Percentiles rank a stretch among this genome's conserved stretches.
Evolutionary conservation across 1,140 invertebrate genomes (phyloP).

Genomic region (Physella acuta): DNA sequence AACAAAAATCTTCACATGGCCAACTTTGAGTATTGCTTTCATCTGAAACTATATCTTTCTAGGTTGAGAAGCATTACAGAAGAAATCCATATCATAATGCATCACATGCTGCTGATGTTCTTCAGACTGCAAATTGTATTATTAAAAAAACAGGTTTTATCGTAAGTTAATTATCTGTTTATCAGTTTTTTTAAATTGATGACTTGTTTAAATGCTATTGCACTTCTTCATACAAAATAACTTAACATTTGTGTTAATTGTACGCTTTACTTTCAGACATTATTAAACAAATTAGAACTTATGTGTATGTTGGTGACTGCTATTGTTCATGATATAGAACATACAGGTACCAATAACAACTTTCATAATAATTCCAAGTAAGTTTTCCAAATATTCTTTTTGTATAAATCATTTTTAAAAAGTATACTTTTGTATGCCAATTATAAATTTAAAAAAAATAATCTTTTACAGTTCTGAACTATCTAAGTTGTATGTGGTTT

Average conservation of each 20-base stretch:
- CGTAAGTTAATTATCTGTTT: conserved; percentile 9
- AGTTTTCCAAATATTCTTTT: neutral
- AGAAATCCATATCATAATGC: conserved; percentile 21
- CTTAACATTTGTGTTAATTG: neutral
- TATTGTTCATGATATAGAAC: conserved; percentile 23
- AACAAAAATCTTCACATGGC: too few species aligned
- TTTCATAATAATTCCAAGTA: conserved; percentile 26
- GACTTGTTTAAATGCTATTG: neutral
- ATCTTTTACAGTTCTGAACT: conserved; percentile 17
- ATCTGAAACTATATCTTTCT: too few species aligned
- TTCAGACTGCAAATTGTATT: conserved; percentile 23
- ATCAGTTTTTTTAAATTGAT: neutral
- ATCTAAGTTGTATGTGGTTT: conserved; percentile 20
- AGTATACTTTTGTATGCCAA: neutral
- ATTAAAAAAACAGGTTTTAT: conserved; percentile 14
- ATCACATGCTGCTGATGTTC: conserved; percentile 21
- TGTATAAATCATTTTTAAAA: neutral
- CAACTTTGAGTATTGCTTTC: too few species aligned
- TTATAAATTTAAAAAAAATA: neutral
- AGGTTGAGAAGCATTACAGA: conserved; percentile 26
- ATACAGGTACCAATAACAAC: conserved; percentile 25
- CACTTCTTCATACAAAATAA: neutral
- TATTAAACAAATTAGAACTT: conserved; percentile 8
- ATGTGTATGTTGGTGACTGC: conserved; percentile 18
- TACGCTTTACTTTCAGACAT: conserved; percentile 1